Evolutionary conservation across 2,113 vertebrate genomes (phyloP), one percentile per base, ranked within the genome.

Genomic region (Pyxicephalus adspersus): DNA sequence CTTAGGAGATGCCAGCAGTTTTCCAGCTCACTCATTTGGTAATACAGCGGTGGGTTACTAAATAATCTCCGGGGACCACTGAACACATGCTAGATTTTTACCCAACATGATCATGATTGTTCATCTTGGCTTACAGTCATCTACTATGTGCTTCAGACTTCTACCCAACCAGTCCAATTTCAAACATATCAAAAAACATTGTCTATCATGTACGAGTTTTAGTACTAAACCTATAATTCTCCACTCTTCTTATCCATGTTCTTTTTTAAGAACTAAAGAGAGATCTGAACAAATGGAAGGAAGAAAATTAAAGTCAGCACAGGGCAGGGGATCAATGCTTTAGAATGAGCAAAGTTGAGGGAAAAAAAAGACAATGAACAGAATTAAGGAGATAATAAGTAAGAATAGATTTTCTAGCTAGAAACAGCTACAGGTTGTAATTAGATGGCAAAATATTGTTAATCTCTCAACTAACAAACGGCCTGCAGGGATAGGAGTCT

Each of bases 381-480:
- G 57, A 54, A 73, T 73, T 73, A 73, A 54, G 54, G 52, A 73
- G 71, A 58, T 58, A 73, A 52, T 73, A 73, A 73, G 55, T 73
- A 73, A 57, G 71, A 73, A 58, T 73, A 58, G 71, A 73, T 73
- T 73, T 70, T 73, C 54, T 29, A 58, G 28, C 52, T 58, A 29
- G 18, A 20, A 58, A 28, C 26, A 6, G 26, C 54, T 73, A 31
- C 51, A 58, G 26, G 25, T 57, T 58, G 20, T 73, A 73, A 73
- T 73, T 73, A 73, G 25, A 31, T 57, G 54, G 52, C 71, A 26
- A 73, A 29, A 73, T 31, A 73, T 54, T 73, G 28, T 54, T 29
- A 73, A 51, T 73, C 34, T 31, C 29, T 6, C 26, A 73, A 9
- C 45, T 16, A 70, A 52, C 38, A 31, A 52, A 45, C 11, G 34